Base-by-base conservation (phyloP, 1,140 invertebrate genomes). In the Trinorchestia longiramus region DNA sequence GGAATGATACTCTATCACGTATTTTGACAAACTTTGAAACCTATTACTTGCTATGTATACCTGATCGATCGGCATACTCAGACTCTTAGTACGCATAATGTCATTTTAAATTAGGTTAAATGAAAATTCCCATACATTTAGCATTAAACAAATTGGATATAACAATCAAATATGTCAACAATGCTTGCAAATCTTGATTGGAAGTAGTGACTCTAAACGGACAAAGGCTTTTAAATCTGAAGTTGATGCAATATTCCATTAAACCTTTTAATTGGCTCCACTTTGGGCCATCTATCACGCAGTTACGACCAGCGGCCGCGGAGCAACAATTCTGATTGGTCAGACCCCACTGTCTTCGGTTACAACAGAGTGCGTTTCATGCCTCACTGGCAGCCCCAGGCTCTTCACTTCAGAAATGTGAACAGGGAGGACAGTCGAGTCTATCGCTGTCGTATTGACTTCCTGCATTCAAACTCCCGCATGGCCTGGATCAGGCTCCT, bases 381-480 rank as follows among this genome's bases (percentile, higher is more conserved):
- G n/a, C 95, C 96, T 40, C 87, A 95, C 62, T 96, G 96, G 53
- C 95, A 92, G 44, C 96, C 96, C 8, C 96, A 96, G 0, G 96
- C 96, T 0, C 43, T 96, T 19, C 95, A 96, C 53, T 87, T 96
- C 19, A 95, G 95, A 6, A 96, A 96, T 53, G 95, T 96, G 57
- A 43, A 88, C n/a, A 91, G 95, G 0, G 94, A 43, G 41, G 96
- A 96, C 57, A 95, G 95, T n/a, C 62, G 96, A 87, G 95, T 96
- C 0, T 96, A 96, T 92, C 91, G 96, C 0, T 96, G 96, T 43
- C n/a, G 96, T 8, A 96, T 96, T 0, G 96, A 96, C 57, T 96
- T 96, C 88, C 95, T 95, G 95, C 95, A 96, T 53, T 95, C 96
- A 28, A 96, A 96, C 95, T 96, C 96, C n/a, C 95, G 96, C 41